A percentile compares a stretch with the other conserved stretches of the same genome.
These are phyloP conservation scores for Atrina japonica DNA, from an alignment of 2,888 invertebrate species.

Conservation along the genomic window DNA sequence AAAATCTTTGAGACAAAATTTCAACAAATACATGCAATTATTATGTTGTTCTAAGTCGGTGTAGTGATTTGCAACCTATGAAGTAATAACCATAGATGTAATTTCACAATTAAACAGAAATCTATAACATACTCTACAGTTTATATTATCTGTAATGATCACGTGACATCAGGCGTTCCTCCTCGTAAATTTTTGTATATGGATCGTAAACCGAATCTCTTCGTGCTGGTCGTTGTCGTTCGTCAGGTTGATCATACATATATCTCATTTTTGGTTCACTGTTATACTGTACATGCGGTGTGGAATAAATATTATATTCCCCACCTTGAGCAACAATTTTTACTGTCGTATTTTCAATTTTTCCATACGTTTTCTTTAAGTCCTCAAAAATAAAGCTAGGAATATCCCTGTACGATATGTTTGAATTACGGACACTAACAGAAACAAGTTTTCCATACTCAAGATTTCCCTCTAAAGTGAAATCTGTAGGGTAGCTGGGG, in stretches of 20 bases:
- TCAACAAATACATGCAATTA: too few relatives aligned
- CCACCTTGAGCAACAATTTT: conserved; percentile 48
- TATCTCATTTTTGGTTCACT: conserved; percentile 11
- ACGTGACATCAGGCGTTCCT: too few relatives aligned
- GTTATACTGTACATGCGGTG: conserved; percentile 20
- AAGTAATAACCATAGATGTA: too few relatives aligned
- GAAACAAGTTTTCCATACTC: conserved; percentile 47
- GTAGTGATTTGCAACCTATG: too few relatives aligned
- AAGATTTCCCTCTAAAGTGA: conserved; percentile 50
- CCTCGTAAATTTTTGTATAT: conserved; percentile 10
- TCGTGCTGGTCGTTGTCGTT: neutral
- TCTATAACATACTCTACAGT: too few relatives aligned
- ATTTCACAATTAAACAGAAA: too few relatives aligned
- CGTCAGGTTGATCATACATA: conserved; percentile 18
- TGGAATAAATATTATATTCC: conserved; percentile 51
- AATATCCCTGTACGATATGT: conserved; percentile 48
- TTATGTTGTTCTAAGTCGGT: too few relatives aligned
- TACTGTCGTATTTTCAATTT: conserved; percentile 44
- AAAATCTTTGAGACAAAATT: too few relatives aligned
- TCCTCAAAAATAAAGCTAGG: conserved; percentile 50
- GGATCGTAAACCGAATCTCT: conserved; percentile 1
- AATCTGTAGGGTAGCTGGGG: conserved; percentile 38
- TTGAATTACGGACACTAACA: conserved; percentile 39
- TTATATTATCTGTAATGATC: too few relatives aligned
- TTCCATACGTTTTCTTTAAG: conserved; percentile 48